Evolutionary conservation across 1,140 invertebrate genomes (phyloP).

Genomic region (Nasonia vitripennis): DNA sequence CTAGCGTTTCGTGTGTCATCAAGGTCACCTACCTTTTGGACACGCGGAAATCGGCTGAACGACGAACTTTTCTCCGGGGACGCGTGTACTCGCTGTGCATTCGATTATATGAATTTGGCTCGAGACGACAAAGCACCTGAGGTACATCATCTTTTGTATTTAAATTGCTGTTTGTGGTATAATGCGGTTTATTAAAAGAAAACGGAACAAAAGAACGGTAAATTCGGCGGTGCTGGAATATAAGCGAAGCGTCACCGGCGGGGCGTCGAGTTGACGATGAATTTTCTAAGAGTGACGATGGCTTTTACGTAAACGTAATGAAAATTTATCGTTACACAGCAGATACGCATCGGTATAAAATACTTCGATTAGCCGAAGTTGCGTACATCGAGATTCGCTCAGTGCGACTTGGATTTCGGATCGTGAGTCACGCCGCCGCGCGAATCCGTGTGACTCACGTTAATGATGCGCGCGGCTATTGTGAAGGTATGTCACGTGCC

Average conservation of each 20-base stretch:
- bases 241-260: too few relatives aligned
- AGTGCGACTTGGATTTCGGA: neutral
- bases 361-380: too few relatives aligned
- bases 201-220: neutral
- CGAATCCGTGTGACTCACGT: conserved; percentile 1
- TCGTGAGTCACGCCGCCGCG: neutral
- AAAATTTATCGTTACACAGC: too few relatives aligned
- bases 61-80: too few relatives aligned
- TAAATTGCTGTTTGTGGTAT: neutral
- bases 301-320: too few relatives aligned
- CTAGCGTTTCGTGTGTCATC: neutral
- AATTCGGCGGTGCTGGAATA: neutral
- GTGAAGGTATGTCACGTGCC: conserved; percentile 1
- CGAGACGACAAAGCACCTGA: too few relatives aligned
- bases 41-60: too few relatives aligned
- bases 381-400: neutral
- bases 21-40: conserved; percentile 19
- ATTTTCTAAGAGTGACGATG: too few relatives aligned
- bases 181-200: neutral
- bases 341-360: too few relatives aligned
- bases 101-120: too few relatives aligned
- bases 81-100: too few relatives aligned
- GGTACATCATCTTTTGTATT: neutral
- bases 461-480: conserved; percentile 14
- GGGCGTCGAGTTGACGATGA: too few relatives aligned